Evolutionary conservation across 2,888 invertebrate species (phyloP), one percentile per base, ranked within the genome.

Genomic region (Ectemnius lituratus): DNA sequence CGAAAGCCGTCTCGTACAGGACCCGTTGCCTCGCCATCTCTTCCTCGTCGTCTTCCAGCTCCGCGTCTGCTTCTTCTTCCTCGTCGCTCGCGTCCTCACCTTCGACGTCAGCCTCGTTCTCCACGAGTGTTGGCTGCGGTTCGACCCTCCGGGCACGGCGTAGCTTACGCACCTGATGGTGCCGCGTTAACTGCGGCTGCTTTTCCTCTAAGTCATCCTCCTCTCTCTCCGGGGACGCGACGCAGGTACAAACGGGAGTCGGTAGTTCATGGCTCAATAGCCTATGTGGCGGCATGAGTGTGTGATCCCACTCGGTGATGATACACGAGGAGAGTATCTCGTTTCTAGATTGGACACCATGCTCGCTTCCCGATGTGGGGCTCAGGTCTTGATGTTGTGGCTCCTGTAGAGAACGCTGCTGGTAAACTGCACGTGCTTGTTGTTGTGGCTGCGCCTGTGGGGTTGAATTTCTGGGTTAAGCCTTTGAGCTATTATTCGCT

Each of bases 1-100:
- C 97, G 91, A 97, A 97, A 72, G 97, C 97, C 70, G 97, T 97
- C 91, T 97, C 97, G 91, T 97, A 97, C 69, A 97, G 93, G 91
- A 96, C 96, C 86, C 96, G 93, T 90, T 94, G 93, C 70, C 94
- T 92, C 2, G 91, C 90, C 88, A 91, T 91, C 81, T 93, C 93
- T 92, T 93, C 93, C 92, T 93, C 93, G 73, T 92, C 92, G 64
- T 83, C 89, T 69, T 87, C 87, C 65, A 91, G 92, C 92, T 93
- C 93, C 88, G 92, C 93, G 69, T 82, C 88, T 64, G 84, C 85
- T 84, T 92, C 92, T 92, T 93, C 93, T 71, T 92, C 92, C 83
- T 88, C 91, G 88, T 85, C 71, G 37, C 87, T 88, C 63, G 93
- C 93, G 92, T 93, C 93, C 87, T 93, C 93, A 76, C 85, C 90